Base-by-base conservation (phyloP, 2,113 vertebrate genomes). In the Misgurnus anguillicaudatus region DNA sequence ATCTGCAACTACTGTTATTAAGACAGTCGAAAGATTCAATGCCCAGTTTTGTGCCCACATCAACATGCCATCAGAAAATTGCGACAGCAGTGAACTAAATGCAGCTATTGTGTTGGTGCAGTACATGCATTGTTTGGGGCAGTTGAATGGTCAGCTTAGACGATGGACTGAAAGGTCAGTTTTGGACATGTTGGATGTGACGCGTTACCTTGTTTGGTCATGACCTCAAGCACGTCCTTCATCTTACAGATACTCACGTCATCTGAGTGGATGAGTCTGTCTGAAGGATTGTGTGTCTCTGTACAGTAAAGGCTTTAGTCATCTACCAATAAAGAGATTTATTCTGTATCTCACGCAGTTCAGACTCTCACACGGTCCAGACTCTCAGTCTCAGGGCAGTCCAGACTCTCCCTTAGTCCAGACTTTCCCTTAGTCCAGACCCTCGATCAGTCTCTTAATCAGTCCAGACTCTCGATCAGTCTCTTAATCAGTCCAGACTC, bases 91-190 rank as follows among this genome's bases (percentile, higher is more conserved):
- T 9, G 4, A n/a, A 1, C 11, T 68, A 48, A 68, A 70, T 51
- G 31, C 24, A 70, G 24, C 67, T 4, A n/a, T 38, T 70, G 48
- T 70, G 24, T 38, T 70, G 17, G 7, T 53, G 67, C 47, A 10
- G 67, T 8, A 55, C 24, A 39, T 19, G 31, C 36, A 71, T 57
- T 41, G 68, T 71, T 57, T 71, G 11, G 5, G 16, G 11, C 3
- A 36, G 21, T 69, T 51, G 45, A 51, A 10, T 36, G 47, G 47
- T 69, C 67, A 36, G 47, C 17, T 53, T 16, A 31, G 47, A 69
- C 48, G 55, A 71, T 39, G 36, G 9, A 39, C 17, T 39, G 68
- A 57, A 71, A 71, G 68, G 68, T 57, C 68, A 57, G 24, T 71
- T 70, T 6, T 57, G 31, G 9, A 55, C 1, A 51, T 0, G 17